Evolutionary conservation across 1,140 invertebrate species (phyloP).

Genomic region (Hyles vespertilio): DNA sequence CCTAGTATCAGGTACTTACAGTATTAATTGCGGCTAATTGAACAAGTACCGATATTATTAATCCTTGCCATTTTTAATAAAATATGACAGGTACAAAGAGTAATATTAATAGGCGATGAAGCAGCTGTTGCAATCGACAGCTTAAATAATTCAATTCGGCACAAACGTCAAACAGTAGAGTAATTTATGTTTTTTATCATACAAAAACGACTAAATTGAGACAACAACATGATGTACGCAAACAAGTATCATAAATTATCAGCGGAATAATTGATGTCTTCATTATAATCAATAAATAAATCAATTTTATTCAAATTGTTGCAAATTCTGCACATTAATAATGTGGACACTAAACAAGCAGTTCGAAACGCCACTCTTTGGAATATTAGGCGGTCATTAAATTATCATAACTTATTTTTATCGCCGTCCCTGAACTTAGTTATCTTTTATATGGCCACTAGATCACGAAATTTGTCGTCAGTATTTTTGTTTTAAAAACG

Average conservation of each 20-base stretch:
- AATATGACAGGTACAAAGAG: not conserved
- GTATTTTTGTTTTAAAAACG: conserved; percentile 2
- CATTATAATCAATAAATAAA: conserved; percentile 50
- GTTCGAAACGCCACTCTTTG: conserved; percentile 1
- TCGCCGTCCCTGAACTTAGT: not conserved
- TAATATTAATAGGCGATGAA: not conserved
- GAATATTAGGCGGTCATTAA: conserved; percentile 9
- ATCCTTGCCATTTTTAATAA: too few relatives aligned
- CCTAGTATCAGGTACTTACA: too few relatives aligned
- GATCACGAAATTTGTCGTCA: not conserved
- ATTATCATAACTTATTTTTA: conserved; percentile 13
- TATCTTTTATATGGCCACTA: conserved; percentile 7
- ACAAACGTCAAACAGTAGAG: too few relatives aligned
- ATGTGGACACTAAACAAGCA: conserved; percentile 22
- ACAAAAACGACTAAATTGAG: not conserved
- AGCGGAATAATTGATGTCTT: conserved; percentile 45
- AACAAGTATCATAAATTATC: conserved; percentile 35
- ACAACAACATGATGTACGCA: conserved; percentile 1
- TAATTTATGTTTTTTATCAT: too few relatives aligned
- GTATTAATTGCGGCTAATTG: too few relatives aligned
- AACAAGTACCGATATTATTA: too few relatives aligned
- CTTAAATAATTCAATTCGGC: too few relatives aligned
- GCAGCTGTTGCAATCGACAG: too few relatives aligned
- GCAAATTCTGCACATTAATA: conserved; percentile 43
- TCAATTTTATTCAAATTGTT: conserved; percentile 46